Conservation (phyloP, 2,888 invertebrate genomes). For the Nomada goodeniana region DNA sequence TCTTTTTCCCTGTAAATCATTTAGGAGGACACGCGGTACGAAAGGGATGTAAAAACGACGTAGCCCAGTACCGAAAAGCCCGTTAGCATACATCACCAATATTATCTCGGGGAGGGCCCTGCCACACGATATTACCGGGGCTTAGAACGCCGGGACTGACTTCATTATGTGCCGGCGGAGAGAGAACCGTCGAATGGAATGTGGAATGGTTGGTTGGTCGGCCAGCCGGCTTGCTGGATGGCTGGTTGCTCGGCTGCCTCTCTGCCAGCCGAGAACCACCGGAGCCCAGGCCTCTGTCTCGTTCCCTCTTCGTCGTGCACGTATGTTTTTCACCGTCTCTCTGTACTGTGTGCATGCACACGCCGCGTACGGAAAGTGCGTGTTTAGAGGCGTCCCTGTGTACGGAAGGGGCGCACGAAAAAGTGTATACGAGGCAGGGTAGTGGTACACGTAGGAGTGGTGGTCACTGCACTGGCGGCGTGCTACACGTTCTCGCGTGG, state of each 20-base stretch:
- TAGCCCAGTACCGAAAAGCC: constrained; percentile 72
- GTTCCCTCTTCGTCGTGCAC: not conserved
- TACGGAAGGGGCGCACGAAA: constrained; percentile 38
- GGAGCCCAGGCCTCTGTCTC: constrained; percentile 4
- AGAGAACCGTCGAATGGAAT: constrained; percentile 78
- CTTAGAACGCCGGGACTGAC: constrained; percentile 81
- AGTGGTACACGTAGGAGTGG: constrained; percentile 15
- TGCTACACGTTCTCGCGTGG: constrained; percentile 5
- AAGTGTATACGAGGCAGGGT: constrained; percentile 1
- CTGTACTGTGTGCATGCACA: constrained; percentile 18
- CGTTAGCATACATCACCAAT: constrained; percentile 82
- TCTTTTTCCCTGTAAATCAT: constrained; percentile 74
- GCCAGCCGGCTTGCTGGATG: constrained; percentile 57
- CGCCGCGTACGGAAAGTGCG: constrained; percentile 59
- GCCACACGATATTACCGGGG: constrained; percentile 80
- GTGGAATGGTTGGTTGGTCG: constrained; percentile 78
- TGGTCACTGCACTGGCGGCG: not conserved
- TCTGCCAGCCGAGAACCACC: constrained; percentile 40
- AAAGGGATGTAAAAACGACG: constrained; percentile 68
- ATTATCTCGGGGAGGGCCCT: constrained; percentile 79
- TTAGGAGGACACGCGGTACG: constrained; percentile 64
- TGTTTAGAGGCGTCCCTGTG: constrained; percentile 47
- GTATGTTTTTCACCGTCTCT: not conserved
- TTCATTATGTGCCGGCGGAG: constrained; percentile 79
- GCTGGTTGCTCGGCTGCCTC: constrained; percentile 53